phyloP scores from a whole-genome alignment of 2,888 invertebrate genomes.

The Lobophora halterata region DNA sequence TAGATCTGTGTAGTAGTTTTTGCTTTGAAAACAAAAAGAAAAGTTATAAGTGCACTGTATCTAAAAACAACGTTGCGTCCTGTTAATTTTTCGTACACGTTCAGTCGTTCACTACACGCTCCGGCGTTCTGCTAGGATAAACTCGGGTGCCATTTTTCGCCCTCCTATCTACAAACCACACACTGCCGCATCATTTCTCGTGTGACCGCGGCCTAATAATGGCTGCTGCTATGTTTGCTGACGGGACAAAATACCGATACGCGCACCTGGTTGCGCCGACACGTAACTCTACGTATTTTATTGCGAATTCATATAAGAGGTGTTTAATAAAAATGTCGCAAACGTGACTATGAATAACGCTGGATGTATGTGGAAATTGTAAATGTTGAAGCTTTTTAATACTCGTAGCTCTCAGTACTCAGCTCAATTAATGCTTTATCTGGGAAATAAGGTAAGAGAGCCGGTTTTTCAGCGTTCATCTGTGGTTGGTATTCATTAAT shows the following conservation, averaged over 20 bases:
- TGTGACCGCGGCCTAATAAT: conserved; percentile 49
- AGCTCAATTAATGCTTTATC: not conserved
- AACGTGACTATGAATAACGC: conserved; percentile 36
- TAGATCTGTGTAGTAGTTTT: too few relatives aligned
- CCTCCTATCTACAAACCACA: conserved; percentile 4
- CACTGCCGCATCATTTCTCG: conserved; percentile 4
- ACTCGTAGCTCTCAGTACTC: not conserved
- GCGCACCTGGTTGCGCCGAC: conserved; percentile 63
- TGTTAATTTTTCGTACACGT: too few relatives aligned
- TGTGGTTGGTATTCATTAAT: too few relatives aligned
- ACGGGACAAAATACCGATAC: conserved; percentile 61
- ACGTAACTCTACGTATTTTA: conserved; percentile 50
- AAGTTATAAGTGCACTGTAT: too few relatives aligned
- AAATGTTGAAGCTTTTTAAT: conserved; percentile 5
- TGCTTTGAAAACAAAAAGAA: too few relatives aligned
- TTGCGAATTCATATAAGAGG: conserved; percentile 44
- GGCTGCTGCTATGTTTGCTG: conserved; percentile 60
- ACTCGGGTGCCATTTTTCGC: not conserved
- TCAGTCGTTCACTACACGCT: too few relatives aligned
- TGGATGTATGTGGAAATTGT: conserved; percentile 6
- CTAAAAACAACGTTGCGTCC: too few relatives aligned
- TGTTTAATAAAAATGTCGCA: conserved; percentile 49
- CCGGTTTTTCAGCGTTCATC: too few relatives aligned
- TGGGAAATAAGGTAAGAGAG: not conserved
- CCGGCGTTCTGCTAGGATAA: conserved; percentile 1